Base-by-base conservation (phyloP, 2,113 vertebrate genomes). In the Epinephelus cyanopodus region DNA sequence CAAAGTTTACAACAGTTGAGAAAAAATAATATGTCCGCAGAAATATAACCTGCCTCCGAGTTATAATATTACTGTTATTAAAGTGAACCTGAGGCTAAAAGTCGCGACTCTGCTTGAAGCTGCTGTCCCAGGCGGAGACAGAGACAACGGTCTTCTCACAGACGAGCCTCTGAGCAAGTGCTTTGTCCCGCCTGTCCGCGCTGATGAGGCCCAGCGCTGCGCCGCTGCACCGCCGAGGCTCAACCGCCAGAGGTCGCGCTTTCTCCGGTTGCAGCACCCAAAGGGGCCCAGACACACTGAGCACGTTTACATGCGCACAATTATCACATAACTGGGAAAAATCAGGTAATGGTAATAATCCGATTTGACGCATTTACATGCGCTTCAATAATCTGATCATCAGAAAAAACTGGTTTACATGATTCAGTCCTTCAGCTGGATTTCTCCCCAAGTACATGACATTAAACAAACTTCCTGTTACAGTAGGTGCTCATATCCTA, bases 151-250 rank as follows among this genome's bases (percentile, higher is more conserved):
- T 53, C n/a, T 19, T 25, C 62, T 37, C 47, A 2, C 45, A 17
- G 23, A 10, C 73, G 2, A 29, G 5, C 77, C 5, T 73, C 14
- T 50, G 67, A 82, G 77, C 87, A 87, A 92, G 81, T 76, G 89
- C 83, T 82, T 83, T 83, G 91, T 92, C 86, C 83, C 83, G 82
- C 89, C 82, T 54, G 81, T 78, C 64, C 81, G 83, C 84, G 42
- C 77, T 42, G 80, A 87, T 72, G 74, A 79, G 87, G 83, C 74
- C 67, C 33, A 25, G 81, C 71, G 39, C 60, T 2, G 17, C 72
- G 68, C 57, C 72, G 33, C 56, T 0, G 1, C 89, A 83, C 74
- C 17, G 27, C 63, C 37, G 9, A 19, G 7, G 1, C 17, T 33
- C 48, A 0, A 1, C 88, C 93, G 77, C 90, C 54, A 75, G 90